Evolutionary conservation across 1,140 invertebrate species (phyloP).

Genomic region (Hyphantria cunea): DNA sequence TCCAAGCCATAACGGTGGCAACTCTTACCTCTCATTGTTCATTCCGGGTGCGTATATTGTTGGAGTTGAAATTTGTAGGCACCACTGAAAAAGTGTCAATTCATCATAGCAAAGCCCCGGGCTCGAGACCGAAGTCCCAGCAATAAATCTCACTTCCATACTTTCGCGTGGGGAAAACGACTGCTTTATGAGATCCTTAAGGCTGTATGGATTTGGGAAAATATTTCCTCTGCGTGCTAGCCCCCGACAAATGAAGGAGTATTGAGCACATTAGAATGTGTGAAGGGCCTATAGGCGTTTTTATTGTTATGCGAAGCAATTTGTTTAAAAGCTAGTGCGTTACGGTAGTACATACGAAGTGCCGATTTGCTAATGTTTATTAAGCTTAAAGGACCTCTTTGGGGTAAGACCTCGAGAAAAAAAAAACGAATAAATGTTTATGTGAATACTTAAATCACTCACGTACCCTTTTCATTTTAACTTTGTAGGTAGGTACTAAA

Average conservation of each 20-base stretch:
- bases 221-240: slow-evolving; percentile 80
- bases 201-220: slow-evolving; percentile 83
- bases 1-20: slow-evolving; percentile 61
- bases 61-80: slow-evolving; percentile 75
- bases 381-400: slow-evolving; percentile 48
- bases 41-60: slow-evolving; percentile 75
- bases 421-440: slow-evolving; percentile 51
- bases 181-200: slow-evolving; percentile 83
- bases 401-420: slow-evolving; percentile 55
- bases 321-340: slow-evolving; percentile 78
- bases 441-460: slow-evolving; percentile 35
- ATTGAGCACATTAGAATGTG: slow-evolving; percentile 78
- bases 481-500: slow-evolving; percentile 14
- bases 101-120: slow-evolving; percentile 78
- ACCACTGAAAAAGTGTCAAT: slow-evolving; percentile 78
- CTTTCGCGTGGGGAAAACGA: slow-evolving; percentile 79
- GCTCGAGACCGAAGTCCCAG: slow-evolving; percentile 74
- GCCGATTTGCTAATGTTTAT: slow-evolving; percentile 79
- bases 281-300: slow-evolving; percentile 73
- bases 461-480: slow-evolving; percentile 15
- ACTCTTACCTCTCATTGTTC: slow-evolving; percentile 72
- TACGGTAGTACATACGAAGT: slow-evolving; percentile 67
- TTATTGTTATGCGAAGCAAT: slow-evolving; percentile 80
- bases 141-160: slow-evolving; percentile 82
- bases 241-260: slow-evolving; percentile 78